Evolutionary conservation across 1,140 invertebrate genomes (phyloP).

Genomic region (Mizuhopecten yessoensis): DNA sequence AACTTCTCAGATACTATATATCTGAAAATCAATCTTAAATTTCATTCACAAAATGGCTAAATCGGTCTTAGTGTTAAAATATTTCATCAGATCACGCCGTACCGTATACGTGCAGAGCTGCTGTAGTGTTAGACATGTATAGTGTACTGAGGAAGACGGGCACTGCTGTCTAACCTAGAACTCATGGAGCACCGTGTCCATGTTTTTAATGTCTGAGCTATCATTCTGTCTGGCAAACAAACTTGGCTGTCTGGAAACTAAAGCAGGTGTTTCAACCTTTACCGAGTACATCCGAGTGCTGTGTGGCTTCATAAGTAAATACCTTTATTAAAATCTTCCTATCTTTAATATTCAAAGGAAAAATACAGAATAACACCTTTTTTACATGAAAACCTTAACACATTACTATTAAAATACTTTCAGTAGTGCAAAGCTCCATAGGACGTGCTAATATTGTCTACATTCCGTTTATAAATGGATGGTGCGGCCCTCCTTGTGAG

Average conservation of each 20-base stretch:
- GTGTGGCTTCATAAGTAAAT: neutral
- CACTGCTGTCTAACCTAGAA: neutral
- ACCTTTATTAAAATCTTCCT: neutral
- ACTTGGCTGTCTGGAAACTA: neutral
- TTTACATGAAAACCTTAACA: neutral
- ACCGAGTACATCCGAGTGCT: neutral
- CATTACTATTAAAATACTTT: slow-evolving; percentile 22
- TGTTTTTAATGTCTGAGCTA: slow-evolving; percentile 2
- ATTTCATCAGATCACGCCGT: neutral
- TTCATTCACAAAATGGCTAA: neutral
- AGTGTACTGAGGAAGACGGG: neutral
- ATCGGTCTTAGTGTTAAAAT: neutral
- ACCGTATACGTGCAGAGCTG: neutral
- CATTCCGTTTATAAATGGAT: slow-evolving; percentile 17
- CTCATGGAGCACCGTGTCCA: neutral
- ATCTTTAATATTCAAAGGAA: neutral
- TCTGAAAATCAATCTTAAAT: neutral
- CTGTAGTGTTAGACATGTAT: neutral
- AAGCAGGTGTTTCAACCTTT: neutral
- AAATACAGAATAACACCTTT: neutral
- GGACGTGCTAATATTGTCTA: neutral
- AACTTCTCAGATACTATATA: neutral
- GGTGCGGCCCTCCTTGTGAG: neutral
- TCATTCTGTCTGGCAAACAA: slow-evolving; percentile 26
- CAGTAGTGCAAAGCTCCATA: neutral